Percentiles rank a stretch among this genome's conserved stretches.
Conservation (phyloP, 2,888 invertebrate species). For the Oligia strigilis region DNA sequence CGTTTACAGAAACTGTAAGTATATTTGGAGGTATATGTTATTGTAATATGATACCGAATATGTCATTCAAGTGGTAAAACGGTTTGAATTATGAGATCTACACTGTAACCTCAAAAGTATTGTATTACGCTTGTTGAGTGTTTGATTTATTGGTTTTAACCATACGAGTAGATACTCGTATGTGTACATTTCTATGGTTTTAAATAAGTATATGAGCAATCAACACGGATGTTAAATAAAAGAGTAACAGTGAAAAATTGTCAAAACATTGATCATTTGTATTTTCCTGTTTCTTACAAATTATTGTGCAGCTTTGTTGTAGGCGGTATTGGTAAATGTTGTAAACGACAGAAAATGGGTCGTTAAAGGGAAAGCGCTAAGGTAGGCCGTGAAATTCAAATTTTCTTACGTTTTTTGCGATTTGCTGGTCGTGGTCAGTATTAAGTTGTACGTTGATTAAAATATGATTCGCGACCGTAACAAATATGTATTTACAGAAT, state of each 20-base stretch:
- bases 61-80: conserved; percentile 56
- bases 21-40: conserved; percentile 1
- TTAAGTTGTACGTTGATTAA: too few species aligned
- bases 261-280: background rate
- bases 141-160: conserved; percentile 44
- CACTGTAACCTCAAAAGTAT: conserved; percentile 57
- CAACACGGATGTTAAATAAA: conserved; percentile 28
- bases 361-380: too few species aligned
- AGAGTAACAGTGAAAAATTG: conserved; percentile 19
- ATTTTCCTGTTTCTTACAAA: conserved; percentile 1
- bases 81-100: conserved; percentile 53
- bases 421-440: too few species aligned
- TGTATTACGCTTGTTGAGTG: conserved; percentile 51
- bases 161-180: too few species aligned
- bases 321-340: background rate
- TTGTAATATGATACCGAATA: conserved; percentile 54
- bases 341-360: background rate
- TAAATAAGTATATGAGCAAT: conserved; percentile 26
- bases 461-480: too few species aligned
- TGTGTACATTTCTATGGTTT: too few species aligned
- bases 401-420: too few species aligned
- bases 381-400: too few species aligned
- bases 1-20: conserved; percentile 43
- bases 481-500: too few species aligned
- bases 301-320: background rate